phyloP scores from a whole-genome alignment of 1,140 invertebrate genomes.

The Eumeta japonica region DNA sequence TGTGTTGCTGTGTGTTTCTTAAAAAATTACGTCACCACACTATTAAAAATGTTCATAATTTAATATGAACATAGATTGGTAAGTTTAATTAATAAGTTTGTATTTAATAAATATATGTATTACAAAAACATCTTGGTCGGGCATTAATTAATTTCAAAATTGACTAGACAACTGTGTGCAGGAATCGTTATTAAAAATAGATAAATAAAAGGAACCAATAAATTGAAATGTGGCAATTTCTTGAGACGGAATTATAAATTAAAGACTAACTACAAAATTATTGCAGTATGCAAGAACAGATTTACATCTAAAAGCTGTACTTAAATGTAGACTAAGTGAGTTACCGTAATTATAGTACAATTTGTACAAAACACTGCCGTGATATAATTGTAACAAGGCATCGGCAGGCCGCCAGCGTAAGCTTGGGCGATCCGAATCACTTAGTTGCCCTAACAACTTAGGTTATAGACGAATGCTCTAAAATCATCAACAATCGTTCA shows the following conservation, averaged over 20 bases:
- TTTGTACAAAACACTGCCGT: constrained; percentile 46
- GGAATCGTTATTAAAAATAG: constrained; percentile 52
- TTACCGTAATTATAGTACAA: constrained; percentile 40
- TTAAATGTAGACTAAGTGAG: constrained; percentile 47
- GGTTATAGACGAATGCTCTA: too few species aligned
- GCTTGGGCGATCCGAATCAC: too few species aligned
- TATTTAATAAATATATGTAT: neutral
- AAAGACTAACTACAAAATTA: constrained; percentile 40
- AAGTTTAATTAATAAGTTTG: too few species aligned
- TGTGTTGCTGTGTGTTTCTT: too few species aligned
- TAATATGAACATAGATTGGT: too few species aligned
- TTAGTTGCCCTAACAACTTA: too few species aligned
- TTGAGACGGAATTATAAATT: too few species aligned
- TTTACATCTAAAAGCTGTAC: constrained; percentile 46
- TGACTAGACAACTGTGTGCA: constrained; percentile 58
- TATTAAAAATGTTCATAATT: too few species aligned
- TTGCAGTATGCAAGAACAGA: constrained; percentile 47
- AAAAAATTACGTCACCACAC: too few species aligned
- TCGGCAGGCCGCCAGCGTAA: too few species aligned
- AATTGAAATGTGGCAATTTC: constrained; percentile 47
- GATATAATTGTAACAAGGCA: too few species aligned
- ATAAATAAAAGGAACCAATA: constrained; percentile 55
- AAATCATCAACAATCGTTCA: too few species aligned
- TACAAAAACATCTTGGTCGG: constrained; percentile 27
- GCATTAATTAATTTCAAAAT: constrained; percentile 50